phyloP scores from a whole-genome alignment of 2,888 invertebrate species.

The Cylindroiulus punctatus region DNA sequence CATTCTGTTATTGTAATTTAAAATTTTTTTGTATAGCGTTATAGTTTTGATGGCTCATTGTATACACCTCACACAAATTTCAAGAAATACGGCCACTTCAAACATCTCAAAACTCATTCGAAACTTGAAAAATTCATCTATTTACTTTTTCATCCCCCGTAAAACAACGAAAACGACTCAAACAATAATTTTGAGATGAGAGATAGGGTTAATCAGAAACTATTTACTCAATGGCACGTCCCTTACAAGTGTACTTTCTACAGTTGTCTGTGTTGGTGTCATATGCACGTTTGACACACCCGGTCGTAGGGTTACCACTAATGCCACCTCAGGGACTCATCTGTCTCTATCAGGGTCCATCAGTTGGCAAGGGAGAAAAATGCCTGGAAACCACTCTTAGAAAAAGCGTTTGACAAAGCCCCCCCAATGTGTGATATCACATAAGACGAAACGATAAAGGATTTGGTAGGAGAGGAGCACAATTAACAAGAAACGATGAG shows the following conservation, averaged over 20 bases:
- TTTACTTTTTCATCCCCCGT: too few relatives aligned
- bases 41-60: too few relatives aligned
- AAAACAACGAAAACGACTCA: too few relatives aligned
- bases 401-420: constrained; percentile 34
- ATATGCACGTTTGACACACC: background rate
- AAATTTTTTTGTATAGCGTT: too few relatives aligned
- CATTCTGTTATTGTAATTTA: too few relatives aligned
- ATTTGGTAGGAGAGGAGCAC: constrained; percentile 13
- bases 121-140: too few relatives aligned
- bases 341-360: constrained; percentile 54
- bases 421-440: constrained; percentile 17
- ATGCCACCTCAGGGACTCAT: constrained; percentile 56
- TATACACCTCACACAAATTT: too few relatives aligned
- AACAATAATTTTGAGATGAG: too few relatives aligned
- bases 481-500: constrained; percentile 41
- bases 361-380: constrained; percentile 46
- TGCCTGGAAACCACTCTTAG: background rate
- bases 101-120: too few relatives aligned
- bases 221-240: background rate
- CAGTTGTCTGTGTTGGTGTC: background rate
- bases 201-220: background rate
- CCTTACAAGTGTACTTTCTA: background rate
- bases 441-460: constrained; percentile 37
- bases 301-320: constrained; percentile 53
- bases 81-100: too few relatives aligned